phyloP scores from a whole-genome alignment of 2,113 vertebrate species.

The Dicerorhinus sumatrensis region DNA sequence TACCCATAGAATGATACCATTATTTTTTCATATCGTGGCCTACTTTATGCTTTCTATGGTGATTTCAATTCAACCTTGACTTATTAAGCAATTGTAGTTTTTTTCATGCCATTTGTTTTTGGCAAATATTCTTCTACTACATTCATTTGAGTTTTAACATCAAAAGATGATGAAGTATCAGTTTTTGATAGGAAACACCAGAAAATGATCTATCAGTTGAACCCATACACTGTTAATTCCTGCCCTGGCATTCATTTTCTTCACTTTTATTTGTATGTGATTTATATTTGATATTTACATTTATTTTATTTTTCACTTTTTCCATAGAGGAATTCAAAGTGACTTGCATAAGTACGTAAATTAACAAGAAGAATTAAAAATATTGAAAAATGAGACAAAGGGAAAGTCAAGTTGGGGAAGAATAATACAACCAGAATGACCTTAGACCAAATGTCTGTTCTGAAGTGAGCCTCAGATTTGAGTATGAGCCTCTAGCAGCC shows the following conservation, averaged over 20 bases:
- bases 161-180: not conserved
- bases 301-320: not conserved
- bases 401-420: not conserved
- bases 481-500: not conserved
- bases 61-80: not conserved
- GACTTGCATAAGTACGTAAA: not conserved
- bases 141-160: not conserved
- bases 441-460: not conserved
- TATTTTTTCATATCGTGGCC: not conserved
- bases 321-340: not conserved
- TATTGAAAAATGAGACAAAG: not conserved
- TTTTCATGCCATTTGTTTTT: not conserved
- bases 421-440: not conserved
- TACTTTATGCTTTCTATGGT: not conserved
- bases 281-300: not conserved
- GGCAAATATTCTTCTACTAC: not conserved
- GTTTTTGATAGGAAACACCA: not conserved
- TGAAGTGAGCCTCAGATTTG: not conserved
- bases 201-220: not conserved
- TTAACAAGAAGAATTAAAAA: not conserved
- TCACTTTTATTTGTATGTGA: not conserved
- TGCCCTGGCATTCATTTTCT: not conserved
- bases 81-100: not conserved
- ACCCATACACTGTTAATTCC: not conserved
- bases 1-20: not conserved